Evolutionary conservation across 2,797 vertebrate species (phyloP).

Genomic region (Mionectes olivaceus): DNA sequence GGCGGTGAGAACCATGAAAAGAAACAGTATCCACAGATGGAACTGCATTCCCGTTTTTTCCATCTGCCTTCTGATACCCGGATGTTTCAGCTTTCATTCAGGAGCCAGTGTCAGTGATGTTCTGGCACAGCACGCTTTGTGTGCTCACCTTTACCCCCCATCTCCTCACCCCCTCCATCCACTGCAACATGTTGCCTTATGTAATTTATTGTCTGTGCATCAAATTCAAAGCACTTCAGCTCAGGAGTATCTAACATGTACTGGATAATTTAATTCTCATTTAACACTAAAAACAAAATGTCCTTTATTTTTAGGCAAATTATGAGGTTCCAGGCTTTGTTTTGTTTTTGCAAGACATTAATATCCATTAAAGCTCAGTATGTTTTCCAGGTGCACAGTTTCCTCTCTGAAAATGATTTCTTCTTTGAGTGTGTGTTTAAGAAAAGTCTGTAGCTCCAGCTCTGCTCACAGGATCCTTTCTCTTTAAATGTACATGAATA

Average conservation of each 20-base stretch:
- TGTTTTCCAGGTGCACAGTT: slow-evolving; percentile 37
- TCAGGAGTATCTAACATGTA: not conserved
- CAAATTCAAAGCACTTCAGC: not conserved
- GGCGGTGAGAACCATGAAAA: not conserved
- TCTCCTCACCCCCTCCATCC: not conserved
- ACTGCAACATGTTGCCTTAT: not conserved
- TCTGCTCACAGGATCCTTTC: slow-evolving; percentile 40
- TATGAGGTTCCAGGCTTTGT: slow-evolving; percentile 34
- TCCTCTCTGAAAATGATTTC: not conserved
- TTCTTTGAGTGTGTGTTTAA: slow-evolving; percentile 17
- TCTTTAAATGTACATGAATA: slow-evolving; percentile 6
- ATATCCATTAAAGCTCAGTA: slow-evolving; percentile 25
- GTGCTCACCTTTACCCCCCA: not conserved
- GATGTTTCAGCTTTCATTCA: not conserved
- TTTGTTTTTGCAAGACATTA: slow-evolving; percentile 46
- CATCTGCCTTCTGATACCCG: not conserved
- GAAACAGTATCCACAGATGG: not conserved
- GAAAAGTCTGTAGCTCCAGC: not conserved
- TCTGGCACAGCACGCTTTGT: not conserved
- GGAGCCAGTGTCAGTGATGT: not conserved
- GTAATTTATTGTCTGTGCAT: slow-evolving; percentile 35
- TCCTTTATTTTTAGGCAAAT: slow-evolving; percentile 35
- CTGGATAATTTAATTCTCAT: slow-evolving; percentile 21
- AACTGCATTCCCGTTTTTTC: not conserved
- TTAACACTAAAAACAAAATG: slow-evolving; percentile 48